Percentiles rank a stretch among this genome's conserved stretches.
These are phyloP conservation scores for Tonatia bakeri DNA, from an alignment of 2,113 vertebrate species.

Conservation along the genomic window DNA sequence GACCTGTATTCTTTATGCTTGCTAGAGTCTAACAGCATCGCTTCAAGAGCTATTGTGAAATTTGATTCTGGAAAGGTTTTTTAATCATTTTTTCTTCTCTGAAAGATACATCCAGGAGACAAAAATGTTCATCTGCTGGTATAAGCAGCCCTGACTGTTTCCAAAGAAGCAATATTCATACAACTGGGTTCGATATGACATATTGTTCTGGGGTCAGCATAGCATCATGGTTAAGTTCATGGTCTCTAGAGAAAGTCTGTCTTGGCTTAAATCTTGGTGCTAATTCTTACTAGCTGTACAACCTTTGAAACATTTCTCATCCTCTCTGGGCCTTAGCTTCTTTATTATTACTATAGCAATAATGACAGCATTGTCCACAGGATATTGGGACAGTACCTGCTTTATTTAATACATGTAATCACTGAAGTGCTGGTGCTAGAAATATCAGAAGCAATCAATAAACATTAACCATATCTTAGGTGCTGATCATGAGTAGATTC, in stretches of 20 bases:
- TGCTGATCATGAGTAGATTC: neutral
- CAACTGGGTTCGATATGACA: neutral
- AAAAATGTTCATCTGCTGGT: neutral
- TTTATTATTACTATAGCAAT: neutral
- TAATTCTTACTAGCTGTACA: neutral
- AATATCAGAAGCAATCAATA: neutral
- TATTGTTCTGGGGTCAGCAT: neutral
- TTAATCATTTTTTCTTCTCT: neutral
- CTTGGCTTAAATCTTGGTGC: neutral
- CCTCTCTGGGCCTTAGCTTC: neutral
- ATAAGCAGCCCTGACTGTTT: neutral
- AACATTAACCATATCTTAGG: neutral
- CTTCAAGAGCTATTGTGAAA: neutral
- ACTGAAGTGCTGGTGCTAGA: neutral
- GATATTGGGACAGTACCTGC: neutral
- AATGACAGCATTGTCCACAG: neutral
- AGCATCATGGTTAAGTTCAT: neutral
- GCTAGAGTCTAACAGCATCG: neutral
- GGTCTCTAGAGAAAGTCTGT: neutral
- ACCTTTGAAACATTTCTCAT: neutral
- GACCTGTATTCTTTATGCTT: neutral
- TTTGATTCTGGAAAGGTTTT: neutral
- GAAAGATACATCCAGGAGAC: neutral
- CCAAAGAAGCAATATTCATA: neutral
- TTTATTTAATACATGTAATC: neutral